phyloP scores from a whole-genome alignment of 2,888 invertebrate species.

The Erynnis tages region DNA sequence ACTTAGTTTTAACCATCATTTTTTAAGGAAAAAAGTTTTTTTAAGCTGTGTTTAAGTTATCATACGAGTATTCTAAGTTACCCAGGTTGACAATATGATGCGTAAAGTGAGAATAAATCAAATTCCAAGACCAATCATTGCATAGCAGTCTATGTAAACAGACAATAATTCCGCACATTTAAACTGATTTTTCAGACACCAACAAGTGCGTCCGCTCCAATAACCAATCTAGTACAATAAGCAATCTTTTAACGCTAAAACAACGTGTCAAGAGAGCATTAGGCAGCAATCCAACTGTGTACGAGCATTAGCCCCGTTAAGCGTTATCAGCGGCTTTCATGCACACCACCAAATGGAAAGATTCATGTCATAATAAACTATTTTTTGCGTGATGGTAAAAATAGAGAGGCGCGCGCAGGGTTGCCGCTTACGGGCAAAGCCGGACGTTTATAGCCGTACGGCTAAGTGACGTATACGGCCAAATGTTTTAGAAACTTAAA shows the following conservation, averaged over 20 bases:
- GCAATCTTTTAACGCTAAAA: slow-evolving; percentile 25
- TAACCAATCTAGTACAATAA: not conserved
- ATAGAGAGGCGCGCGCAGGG: slow-evolving; percentile 36
- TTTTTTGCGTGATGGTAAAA: slow-evolving; percentile 45
- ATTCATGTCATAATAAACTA: slow-evolving; percentile 53
- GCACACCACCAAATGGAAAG: slow-evolving; percentile 19
- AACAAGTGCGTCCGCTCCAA: not conserved
- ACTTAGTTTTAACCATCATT: too few species aligned
- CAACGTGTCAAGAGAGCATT: slow-evolving; percentile 55
- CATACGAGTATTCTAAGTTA: too few species aligned
- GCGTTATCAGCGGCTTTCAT: slow-evolving; percentile 43
- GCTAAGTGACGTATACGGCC: too few species aligned
- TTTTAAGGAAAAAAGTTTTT: too few species aligned
- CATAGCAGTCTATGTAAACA: too few species aligned
- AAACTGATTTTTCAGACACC: not conserved
- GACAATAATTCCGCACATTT: not conserved
- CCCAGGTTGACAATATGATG: too few species aligned
- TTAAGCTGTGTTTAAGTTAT: too few species aligned
- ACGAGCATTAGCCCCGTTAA: slow-evolving; percentile 55
- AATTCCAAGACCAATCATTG: too few species aligned
- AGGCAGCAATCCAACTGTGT: slow-evolving; percentile 60
- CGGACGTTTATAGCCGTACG: too few species aligned
- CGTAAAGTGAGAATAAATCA: too few species aligned
- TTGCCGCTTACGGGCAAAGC: not conserved
- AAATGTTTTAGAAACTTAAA: too few species aligned